Evolutionary conservation across 2,113 vertebrate species (phyloP), one percentile per base, ranked within the genome.

Genomic region (Corydoras maculifer): DNA sequence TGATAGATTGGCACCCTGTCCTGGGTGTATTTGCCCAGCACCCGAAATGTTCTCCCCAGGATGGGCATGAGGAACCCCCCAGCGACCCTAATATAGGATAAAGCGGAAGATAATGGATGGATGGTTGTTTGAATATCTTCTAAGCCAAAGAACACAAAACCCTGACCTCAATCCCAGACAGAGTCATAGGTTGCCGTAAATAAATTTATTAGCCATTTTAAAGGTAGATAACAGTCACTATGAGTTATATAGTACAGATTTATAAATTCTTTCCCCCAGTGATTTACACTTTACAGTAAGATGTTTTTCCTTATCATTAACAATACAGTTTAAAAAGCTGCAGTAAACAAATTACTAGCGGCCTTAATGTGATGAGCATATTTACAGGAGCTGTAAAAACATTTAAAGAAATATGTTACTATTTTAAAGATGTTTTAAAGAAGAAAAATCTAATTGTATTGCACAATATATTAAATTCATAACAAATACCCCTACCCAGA

Each of bases 211-310:
- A 76, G 80, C 90, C 80, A 72, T 86, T 82, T 92, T 83, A 88
- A 93, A 87, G 78, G 83, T 90, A 87, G 15, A 88, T 87, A 89
- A 86, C 86, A 88, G 83, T 89, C 87, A 91, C 77, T 87, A 86
- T 84, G 80, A 86, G 85, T 81, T 79, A 72, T 92, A 91, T 89
- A 70, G 79, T 91, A 93, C 88, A 92, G 75, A 84, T 86, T 87
- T 72, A 70, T 86, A 85, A 18, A 62, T 15, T 51, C 51, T 30
- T 70, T n/a, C 7, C 13, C 53, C 18, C 69, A 72, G 57, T 73
- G 83, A 80, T 92, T 91, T 93, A 96, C 90, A 98, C 92, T 94
- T 91, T 94, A 95, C 92, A 95, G 86, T 87, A 88, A 85, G 60
- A 79, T 77, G 77, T 87, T 90, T 83, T 82, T 84, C 89, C 87